A percentile compares a stretch with the other conserved stretches of the same genome.
phyloP scores from a whole-genome alignment of 64 coral and sea anemone species.

The Orbicella faveolata region DNA sequence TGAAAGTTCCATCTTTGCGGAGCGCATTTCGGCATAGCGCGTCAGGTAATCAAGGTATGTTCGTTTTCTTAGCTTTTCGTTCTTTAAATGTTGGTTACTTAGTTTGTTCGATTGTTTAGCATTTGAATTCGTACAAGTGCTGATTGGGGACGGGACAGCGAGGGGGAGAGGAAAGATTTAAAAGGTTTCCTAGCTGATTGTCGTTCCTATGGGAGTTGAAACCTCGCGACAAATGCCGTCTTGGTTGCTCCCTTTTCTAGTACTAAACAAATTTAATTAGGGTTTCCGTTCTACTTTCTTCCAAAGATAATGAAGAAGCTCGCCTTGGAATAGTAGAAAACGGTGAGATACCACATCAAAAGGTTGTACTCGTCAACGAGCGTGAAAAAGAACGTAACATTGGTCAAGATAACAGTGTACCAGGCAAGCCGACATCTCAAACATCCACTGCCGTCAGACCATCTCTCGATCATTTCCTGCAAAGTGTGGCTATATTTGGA shows the following conservation, averaged over 20 bases:
- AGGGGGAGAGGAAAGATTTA: too few relatives aligned
- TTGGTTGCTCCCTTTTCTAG: too few relatives aligned
- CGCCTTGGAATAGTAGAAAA: conserved; percentile 7
- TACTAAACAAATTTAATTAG: background rate
- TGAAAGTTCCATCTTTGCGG: background rate
- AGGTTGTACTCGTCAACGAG: background rate
- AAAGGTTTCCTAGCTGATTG: too few relatives aligned
- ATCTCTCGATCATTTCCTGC: conserved; percentile 58
- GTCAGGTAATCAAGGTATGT: background rate
- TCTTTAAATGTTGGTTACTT: background rate
- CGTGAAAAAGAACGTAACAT: background rate
- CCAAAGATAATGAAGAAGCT: background rate
- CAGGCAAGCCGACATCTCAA: background rate
- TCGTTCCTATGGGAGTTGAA: background rate
- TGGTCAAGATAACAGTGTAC: background rate
- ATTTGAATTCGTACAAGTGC: too few relatives aligned
- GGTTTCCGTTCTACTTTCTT: background rate
- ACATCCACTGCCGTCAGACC: background rate
- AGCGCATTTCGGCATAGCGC: background rate
- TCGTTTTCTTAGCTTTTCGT: background rate
- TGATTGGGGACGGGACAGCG: too few relatives aligned
- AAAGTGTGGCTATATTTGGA: conserved; percentile 57
- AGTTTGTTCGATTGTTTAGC: too few relatives aligned
- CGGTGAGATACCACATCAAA: background rate
- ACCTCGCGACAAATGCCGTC: too few relatives aligned